Percentiles rank a stretch among this genome's conserved stretches.
phyloP scores from a whole-genome alignment of 2,113 vertebrate genomes.

The Microcebus lehilahytsara region DNA sequence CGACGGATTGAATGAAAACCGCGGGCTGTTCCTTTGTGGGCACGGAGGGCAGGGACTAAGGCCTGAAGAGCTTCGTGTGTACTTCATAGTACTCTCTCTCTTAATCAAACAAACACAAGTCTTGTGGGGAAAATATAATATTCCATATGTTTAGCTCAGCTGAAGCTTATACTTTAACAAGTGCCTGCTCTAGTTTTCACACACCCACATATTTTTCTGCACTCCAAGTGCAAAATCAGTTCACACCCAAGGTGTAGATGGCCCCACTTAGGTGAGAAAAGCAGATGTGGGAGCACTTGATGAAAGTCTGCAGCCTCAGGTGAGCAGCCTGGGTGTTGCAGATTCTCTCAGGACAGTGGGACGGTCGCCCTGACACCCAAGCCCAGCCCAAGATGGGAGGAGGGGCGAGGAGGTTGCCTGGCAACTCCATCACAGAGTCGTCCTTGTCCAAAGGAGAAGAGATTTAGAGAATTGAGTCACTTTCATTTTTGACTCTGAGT shows the following conservation, averaged over 20 bases:
- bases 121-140: no score
- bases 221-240: background rate
- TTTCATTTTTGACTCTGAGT: background rate
- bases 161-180: background rate
- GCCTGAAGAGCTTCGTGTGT: background rate
- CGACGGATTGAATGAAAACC: accelerated
- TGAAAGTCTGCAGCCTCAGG: background rate
- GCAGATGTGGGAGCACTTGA: background rate
- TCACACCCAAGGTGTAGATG: background rate
- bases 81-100: background rate
- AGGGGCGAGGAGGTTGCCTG: background rate
- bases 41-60: accelerated
- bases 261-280: background rate
- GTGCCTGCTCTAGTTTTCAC: constrained; percentile 18
- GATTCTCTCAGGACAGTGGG: background rate
- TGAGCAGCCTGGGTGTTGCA: background rate
- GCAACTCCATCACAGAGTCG: background rate
- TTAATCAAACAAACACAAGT: background rate
- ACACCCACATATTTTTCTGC: background rate
- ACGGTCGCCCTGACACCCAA: background rate
- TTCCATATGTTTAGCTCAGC: background rate
- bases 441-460: background rate
- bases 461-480: background rate
- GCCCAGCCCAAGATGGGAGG: background rate
- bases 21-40: no score